phyloP scores from a whole-genome alignment of 2,888 invertebrate species.

The Acrocera orbiculus region DNA sequence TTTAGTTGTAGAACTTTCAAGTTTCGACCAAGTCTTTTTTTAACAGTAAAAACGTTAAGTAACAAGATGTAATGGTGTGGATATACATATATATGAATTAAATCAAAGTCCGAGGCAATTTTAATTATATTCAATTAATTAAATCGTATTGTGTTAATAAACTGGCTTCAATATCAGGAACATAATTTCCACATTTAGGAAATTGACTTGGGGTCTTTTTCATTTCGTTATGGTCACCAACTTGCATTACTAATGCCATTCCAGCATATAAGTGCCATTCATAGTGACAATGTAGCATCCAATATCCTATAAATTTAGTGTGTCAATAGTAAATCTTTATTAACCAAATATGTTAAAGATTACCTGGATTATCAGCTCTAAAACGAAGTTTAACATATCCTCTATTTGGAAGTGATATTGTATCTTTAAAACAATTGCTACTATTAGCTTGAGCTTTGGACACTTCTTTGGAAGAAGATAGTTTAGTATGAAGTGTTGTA shows the following conservation, averaged over 20 bases:
- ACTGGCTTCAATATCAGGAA: constrained; percentile 25
- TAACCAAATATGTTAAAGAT: constrained; percentile 1
- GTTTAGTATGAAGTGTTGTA: constrained; percentile 16
- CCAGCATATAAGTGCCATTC: constrained; percentile 21
- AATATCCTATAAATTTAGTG: constrained; percentile 15
- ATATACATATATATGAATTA: no score
- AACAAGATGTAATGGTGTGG: no score
- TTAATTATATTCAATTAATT: no score
- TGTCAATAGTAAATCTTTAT: constrained; percentile 2
- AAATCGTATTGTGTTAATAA: no score
- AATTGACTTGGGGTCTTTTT: constrained; percentile 48
- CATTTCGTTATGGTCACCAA: constrained; percentile 42
- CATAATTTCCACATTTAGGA: constrained; percentile 59
- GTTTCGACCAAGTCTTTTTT: no score
- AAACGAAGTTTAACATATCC: constrained; percentile 23
- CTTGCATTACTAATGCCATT: constrained; percentile 20
- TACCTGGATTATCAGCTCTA: constrained; percentile 20
- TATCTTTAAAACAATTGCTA: constrained; percentile 21
- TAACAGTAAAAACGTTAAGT: no score
- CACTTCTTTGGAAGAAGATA: background rate
- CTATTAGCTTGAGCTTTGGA: constrained; percentile 6
- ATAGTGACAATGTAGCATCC: constrained; percentile 22
- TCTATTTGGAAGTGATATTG: constrained; percentile 21
- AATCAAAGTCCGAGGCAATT: no score
- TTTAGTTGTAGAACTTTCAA: no score